A percentile compares a stretch with the other conserved stretches of the same genome.
Conservation (phyloP, 1,140 invertebrate genomes). For the Pectinophora gossypiella region DNA sequence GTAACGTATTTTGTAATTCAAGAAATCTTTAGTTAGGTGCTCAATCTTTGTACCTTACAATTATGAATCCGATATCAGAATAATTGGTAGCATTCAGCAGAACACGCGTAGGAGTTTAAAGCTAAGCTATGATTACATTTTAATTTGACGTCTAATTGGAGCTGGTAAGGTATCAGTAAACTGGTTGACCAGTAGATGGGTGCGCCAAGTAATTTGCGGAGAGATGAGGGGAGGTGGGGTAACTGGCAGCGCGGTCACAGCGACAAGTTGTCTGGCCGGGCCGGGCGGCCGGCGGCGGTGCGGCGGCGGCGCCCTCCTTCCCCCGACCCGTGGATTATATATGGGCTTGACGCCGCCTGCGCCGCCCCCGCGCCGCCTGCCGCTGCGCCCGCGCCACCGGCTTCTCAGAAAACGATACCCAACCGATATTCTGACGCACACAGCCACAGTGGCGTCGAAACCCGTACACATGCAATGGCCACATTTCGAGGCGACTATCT, state of each 20-base stretch:
- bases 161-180: too few species aligned
- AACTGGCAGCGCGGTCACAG: conserved; percentile 25
- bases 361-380: conserved; percentile 66
- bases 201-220: conserved; percentile 36
- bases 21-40: too few species aligned
- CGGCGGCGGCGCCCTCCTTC: conserved; percentile 25
- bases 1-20: too few species aligned
- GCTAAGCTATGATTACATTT: too few species aligned
- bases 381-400: conserved; percentile 47
- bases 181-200: conserved; percentile 36
- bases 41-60: too few species aligned
- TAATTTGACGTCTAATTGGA: too few species aligned
- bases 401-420: conserved; percentile 63
- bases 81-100: too few species aligned
- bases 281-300: conserved; percentile 45
- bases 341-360: conserved; percentile 79
- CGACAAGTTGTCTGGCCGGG: conserved; percentile 64
- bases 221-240: conserved; percentile 24
- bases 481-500: conserved; percentile 17
- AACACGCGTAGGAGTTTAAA: too few species aligned
- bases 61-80: too few species aligned
- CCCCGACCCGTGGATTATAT: conserved; percentile 69
- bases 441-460: conserved; percentile 23
- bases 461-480: background rate
- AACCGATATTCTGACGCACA: conserved; percentile 37